Evolutionary conservation across 2,797 vertebrate genomes (phyloP).

Genomic region (Sternarchorhynchus goeldii): DNA sequence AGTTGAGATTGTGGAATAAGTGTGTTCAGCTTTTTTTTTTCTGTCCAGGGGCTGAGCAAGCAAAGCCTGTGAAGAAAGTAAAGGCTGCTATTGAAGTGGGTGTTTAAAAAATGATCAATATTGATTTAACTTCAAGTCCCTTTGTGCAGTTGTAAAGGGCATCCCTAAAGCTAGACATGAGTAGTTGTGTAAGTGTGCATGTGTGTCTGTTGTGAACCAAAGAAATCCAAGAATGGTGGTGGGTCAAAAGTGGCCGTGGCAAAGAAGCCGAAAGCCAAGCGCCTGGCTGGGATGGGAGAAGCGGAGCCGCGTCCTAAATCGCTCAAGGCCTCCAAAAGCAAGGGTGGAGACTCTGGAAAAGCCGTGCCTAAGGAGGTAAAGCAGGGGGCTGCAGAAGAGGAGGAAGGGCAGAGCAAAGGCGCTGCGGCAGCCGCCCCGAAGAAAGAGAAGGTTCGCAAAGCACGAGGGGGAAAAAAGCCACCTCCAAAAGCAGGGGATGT

Average conservation of each 20-base stretch:
- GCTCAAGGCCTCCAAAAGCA: slow-evolving; percentile 48
- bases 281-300: slow-evolving; percentile 10
- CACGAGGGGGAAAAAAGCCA: background rate
- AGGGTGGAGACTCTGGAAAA: background rate
- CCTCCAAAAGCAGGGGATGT: background rate
- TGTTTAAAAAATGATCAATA: background rate
- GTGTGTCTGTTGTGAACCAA: slow-evolving; percentile 40
- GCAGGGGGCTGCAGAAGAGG: slow-evolving; percentile 6
- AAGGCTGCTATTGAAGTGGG: slow-evolving; percentile 17
- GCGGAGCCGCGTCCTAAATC: slow-evolving; percentile 37
- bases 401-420: background rate
- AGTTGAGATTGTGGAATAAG: background rate
- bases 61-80: background rate
- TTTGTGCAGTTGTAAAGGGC: slow-evolving; percentile 28
- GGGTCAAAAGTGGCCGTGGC: slow-evolving; percentile 62
- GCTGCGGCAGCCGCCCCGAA: slow-evolving; percentile 38
- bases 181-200: background rate
- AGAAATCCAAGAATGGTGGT: slow-evolving; percentile 40
- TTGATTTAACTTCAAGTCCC: slow-evolving; percentile 13
- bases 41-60: slow-evolving; percentile 6
- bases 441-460: slow-evolving; percentile 28
- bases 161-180: slow-evolving; percentile 6
- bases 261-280: slow-evolving; percentile 73
- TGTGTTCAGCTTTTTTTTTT: background rate
- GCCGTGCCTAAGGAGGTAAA: slow-evolving; percentile 37